Evolutionary conservation across 2,797 vertebrate genomes (phyloP).

Genomic region (Adelosebastes latens): DNA sequence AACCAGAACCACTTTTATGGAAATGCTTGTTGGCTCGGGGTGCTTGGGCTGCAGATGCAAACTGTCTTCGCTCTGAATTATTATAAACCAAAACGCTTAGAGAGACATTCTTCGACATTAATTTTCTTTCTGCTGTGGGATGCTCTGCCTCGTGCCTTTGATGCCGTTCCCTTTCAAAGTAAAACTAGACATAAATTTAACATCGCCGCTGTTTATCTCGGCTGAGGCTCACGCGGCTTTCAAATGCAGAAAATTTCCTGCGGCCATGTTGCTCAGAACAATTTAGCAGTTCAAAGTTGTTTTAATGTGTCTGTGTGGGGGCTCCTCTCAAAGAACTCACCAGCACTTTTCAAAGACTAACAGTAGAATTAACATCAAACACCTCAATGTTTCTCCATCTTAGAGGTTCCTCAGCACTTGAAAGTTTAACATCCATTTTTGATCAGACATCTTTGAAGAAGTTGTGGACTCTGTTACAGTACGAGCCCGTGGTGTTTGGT

Average conservation of each 20-base stretch:
- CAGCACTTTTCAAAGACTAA: slow-evolving; percentile 57
- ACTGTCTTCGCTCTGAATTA: slow-evolving; percentile 21
- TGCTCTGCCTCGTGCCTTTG: slow-evolving; percentile 59
- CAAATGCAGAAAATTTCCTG: slow-evolving; percentile 54
- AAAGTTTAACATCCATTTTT: slow-evolving; percentile 67
- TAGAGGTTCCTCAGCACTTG: slow-evolving; percentile 33
- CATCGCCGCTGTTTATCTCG: slow-evolving; percentile 58
- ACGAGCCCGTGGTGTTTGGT: slow-evolving; percentile 15
- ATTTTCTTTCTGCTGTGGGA: slow-evolving; percentile 53
- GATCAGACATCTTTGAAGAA: slow-evolving; percentile 57
- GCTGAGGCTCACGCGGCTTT: slow-evolving; percentile 25
- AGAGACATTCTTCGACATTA: slow-evolving; percentile 60
- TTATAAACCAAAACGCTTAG: slow-evolving; percentile 40
- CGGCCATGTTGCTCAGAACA: slow-evolving; percentile 59
- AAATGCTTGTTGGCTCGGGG: background rate
- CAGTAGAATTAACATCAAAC: slow-evolving; percentile 51
- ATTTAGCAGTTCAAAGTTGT: slow-evolving; percentile 69
- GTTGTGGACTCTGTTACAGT: background rate
- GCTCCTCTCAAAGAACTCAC: slow-evolving; percentile 36
- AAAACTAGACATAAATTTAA: slow-evolving; percentile 61
- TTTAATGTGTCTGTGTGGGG: slow-evolving; percentile 55
- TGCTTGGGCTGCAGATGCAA: slow-evolving; percentile 19
- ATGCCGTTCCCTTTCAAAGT: slow-evolving; percentile 69
- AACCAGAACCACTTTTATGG: background rate
- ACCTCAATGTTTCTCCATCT: slow-evolving; percentile 11